Conservation (phyloP, 1,140 invertebrate species). For the Amphibalanus amphitrite region DNA sequence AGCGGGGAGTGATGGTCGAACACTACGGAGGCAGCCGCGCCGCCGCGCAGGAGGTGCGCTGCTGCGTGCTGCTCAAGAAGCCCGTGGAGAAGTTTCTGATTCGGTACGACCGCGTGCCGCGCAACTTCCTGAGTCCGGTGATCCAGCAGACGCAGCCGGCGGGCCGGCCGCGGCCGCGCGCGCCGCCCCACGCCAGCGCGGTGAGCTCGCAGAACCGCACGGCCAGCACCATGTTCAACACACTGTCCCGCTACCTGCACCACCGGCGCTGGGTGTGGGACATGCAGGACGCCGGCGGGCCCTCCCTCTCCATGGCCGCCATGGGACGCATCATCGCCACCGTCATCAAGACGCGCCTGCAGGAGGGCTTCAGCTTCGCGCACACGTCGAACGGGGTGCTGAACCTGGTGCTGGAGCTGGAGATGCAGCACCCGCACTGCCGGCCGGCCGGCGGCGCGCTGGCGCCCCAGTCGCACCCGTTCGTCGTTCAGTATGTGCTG, state of each 20-base stretch:
- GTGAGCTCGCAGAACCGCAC: background rate
- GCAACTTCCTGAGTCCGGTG: background rate
- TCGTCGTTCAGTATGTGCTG: slow-evolving; percentile 58
- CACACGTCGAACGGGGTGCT: slow-evolving; percentile 53
- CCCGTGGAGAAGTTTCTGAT: slow-evolving; percentile 58
- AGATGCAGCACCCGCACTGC: slow-evolving; percentile 38
- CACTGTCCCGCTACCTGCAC: slow-evolving; percentile 40
- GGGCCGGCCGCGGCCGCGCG: background rate
- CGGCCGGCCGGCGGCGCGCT: slow-evolving; percentile 9
- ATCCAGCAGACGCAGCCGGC: background rate
- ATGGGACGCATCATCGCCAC: slow-evolving; percentile 35
- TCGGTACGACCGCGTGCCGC: slow-evolving; percentile 18
- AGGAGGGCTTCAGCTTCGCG: slow-evolving; percentile 61
- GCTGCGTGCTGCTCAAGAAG: slow-evolving; percentile 43
- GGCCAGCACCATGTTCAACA: slow-evolving; percentile 3
- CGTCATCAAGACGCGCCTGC: slow-evolving; percentile 46
- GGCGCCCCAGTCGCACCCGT: slow-evolving; percentile 25
- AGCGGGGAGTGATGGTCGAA: slow-evolving; percentile 2
- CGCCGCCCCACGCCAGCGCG: background rate
- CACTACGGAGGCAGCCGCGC: background rate
- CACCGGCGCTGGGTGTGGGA: slow-evolving; percentile 42
- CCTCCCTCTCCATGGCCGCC: slow-evolving; percentile 21
- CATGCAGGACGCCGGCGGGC: slow-evolving; percentile 25
- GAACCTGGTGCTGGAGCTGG: slow-evolving; percentile 55
- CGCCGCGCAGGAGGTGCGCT: slow-evolving; percentile 33